These are phyloP conservation scores for Semnornis frantzii DNA, from an alignment of 2,113 vertebrate genomes.

Conservation along the genomic window DNA sequence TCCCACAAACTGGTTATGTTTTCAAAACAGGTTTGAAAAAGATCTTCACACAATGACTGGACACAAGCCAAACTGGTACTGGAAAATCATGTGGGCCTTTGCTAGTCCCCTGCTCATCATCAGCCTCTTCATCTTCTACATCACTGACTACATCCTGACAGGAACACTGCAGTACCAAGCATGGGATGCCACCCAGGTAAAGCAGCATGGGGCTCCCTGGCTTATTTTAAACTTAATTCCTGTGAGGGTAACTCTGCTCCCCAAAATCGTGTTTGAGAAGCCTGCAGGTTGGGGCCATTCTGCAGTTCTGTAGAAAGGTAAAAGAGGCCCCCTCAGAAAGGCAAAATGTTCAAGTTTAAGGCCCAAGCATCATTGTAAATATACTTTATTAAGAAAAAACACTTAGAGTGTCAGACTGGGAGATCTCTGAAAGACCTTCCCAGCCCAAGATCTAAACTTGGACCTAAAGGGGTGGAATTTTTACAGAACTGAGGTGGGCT, in stretches of 20 bases:
- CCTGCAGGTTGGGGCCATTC: fast-evolving
- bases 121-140: slow-evolving; percentile 86
- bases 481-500: not conserved
- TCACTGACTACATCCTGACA: slow-evolving; percentile 85
- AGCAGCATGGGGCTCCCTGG: too few relatives aligned
- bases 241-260: not conserved
- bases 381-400: not conserved
- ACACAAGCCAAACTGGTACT: slow-evolving; percentile 83
- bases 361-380: not conserved
- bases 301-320: not conserved
- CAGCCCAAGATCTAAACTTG: not conserved
- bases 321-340: not conserved
- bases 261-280: not conserved
- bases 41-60: slow-evolving; percentile 90
- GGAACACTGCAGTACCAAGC: slow-evolving; percentile 89
- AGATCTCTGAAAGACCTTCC: not conserved
- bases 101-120: slow-evolving; percentile 87
- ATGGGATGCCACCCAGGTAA: slow-evolving; percentile 88
- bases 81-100: slow-evolving; percentile 86
- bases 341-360: not conserved
- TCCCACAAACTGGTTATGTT: not conserved
- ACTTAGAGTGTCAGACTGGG: not conserved
- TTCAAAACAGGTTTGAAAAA: slow-evolving; percentile 83
- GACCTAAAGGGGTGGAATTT: not conserved
- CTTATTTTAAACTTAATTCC: not conserved